Conservation (phyloP, 2,113 vertebrate genomes). For the Muntiacus reevesi region DNA sequence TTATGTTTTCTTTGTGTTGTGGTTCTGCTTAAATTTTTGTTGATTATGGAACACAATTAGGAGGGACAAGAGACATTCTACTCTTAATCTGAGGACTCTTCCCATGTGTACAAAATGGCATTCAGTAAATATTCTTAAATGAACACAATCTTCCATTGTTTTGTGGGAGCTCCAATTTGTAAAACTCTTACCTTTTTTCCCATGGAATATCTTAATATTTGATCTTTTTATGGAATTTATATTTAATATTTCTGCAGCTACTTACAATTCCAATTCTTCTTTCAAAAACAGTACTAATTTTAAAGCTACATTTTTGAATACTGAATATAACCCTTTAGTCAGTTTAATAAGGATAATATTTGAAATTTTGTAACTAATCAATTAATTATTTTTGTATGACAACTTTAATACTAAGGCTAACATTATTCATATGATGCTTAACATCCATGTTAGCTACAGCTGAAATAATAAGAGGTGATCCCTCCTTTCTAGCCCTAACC, state of each 20-base stretch:
- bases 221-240: neutral
- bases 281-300: slow-evolving; percentile 6
- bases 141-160: neutral
- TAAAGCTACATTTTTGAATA: neutral
- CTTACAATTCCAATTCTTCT: neutral
- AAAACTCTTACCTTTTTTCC: neutral
- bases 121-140: neutral
- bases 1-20: neutral
- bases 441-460: neutral
- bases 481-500: neutral
- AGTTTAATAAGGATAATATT: neutral
- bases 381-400: neutral
- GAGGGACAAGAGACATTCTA: neutral
- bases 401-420: neutral
- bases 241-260: neutral
- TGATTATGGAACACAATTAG: neutral
- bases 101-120: neutral
- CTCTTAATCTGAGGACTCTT: neutral
- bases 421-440: neutral
- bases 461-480: neutral
- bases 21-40: neutral
- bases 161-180: neutral
- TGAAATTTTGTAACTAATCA: neutral
- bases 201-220: neutral
- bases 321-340: neutral